Conservation (phyloP, 1,140 invertebrate genomes). For the Lucilia cuprina region DNA sequence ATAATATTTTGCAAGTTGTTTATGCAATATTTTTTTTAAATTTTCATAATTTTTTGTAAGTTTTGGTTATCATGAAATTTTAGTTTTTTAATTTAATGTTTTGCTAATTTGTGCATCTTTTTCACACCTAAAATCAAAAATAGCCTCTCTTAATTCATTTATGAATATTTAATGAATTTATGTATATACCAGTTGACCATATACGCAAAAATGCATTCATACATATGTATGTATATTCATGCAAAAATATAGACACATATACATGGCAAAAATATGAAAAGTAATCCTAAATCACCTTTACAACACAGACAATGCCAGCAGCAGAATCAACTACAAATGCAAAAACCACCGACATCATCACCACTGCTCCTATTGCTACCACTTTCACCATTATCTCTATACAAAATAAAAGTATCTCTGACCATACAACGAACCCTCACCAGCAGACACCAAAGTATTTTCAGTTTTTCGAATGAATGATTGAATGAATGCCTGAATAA, state of each 20-base stretch:
- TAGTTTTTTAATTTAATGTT: background rate
- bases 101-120: background rate
- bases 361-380: background rate
- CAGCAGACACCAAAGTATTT: background rate
- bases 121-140: slow-evolving; percentile 11
- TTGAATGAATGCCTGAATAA: background rate
- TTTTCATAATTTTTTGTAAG: too few relatives aligned
- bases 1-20: background rate
- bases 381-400: background rate
- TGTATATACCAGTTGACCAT: slow-evolving; percentile 11
- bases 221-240: background rate
- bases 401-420: background rate
- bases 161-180: slow-evolving; percentile 13
- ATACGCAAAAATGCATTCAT: background rate
- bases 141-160: slow-evolving; percentile 14
- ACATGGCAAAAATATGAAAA: background rate
- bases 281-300: slow-evolving; percentile 4
- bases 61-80: background rate
- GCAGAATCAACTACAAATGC: background rate
- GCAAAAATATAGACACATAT: background rate
- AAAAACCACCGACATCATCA: background rate
- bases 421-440: background rate
- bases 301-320: background rate
- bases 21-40: too few relatives aligned
- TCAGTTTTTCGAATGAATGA: background rate